Evolutionary conservation across 2,113 vertebrate species (phyloP).

Genomic region (Xerus inauris): DNA sequence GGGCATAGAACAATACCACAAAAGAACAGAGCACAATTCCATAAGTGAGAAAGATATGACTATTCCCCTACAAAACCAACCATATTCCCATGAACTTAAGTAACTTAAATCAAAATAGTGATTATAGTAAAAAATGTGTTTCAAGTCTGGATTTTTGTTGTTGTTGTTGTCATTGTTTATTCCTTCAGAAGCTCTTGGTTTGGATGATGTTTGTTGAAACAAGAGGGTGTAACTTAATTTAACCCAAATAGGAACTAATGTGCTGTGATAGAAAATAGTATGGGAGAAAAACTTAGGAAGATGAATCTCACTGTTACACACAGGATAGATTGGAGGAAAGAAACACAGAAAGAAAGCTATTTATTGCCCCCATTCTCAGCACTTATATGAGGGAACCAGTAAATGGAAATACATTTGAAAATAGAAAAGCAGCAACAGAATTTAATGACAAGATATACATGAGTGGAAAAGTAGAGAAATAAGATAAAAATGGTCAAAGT

Average conservation of each 20-base stretch:
- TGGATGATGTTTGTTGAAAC: background rate
- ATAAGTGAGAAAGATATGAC: background rate
- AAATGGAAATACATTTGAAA: background rate
- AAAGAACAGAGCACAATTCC: background rate
- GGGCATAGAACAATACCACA: background rate
- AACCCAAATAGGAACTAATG: background rate
- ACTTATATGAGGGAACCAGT: background rate
- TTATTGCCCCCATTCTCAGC: background rate
- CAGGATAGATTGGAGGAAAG: background rate
- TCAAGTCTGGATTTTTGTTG: background rate
- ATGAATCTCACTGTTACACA: no score
- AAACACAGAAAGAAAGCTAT: background rate
- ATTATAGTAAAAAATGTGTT: background rate
- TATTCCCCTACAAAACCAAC: background rate
- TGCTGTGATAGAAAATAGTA: background rate
- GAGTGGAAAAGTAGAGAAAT: background rate
- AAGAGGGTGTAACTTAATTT: background rate
- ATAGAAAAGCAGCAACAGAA: background rate
- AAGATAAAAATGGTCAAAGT: background rate
- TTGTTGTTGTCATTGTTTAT: background rate
- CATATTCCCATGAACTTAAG: background rate
- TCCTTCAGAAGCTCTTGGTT: background rate
- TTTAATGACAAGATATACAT: background rate
- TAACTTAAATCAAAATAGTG: background rate
- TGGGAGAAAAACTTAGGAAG: background rate